phyloP scores from a whole-genome alignment of 2,797 vertebrate genomes.

The Scolopax bukidnonensis region DNA sequence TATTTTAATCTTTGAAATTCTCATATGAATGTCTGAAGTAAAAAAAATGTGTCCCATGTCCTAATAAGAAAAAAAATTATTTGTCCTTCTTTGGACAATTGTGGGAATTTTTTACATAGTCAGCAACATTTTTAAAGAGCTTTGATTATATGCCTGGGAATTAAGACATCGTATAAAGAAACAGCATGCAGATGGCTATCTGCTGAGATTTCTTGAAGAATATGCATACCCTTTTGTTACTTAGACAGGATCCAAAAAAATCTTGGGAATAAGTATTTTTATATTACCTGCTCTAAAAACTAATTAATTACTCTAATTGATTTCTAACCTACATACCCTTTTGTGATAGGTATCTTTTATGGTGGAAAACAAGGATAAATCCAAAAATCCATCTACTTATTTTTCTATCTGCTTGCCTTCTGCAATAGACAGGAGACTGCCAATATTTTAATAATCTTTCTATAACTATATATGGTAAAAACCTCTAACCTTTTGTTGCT shows the following conservation, averaged over 20 bases:
- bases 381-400: not conserved
- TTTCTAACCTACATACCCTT: not conserved
- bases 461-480: not conserved
- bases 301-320: not conserved
- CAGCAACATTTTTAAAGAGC: slow-evolving; percentile 21
- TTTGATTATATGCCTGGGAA: slow-evolving; percentile 35
- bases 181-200: not conserved
- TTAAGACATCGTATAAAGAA: slow-evolving; percentile 35
- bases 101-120: not conserved
- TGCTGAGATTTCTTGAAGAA: slow-evolving; percentile 33
- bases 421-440: not conserved
- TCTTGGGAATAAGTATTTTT: slow-evolving; percentile 6
- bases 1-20: not conserved
- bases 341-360: not conserved
- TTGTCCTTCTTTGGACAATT: not conserved
- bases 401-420: not conserved
- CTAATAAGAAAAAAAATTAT: not conserved
- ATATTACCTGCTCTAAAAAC: not conserved
- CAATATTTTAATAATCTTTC: not conserved
- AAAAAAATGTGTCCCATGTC: not conserved
- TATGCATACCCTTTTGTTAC: not conserved
- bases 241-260: not conserved
- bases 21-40: not conserved
- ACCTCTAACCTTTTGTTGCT: not conserved
- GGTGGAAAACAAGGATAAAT: not conserved